Base-by-base conservation (phyloP, 2,888 invertebrate genomes). In the Suillia variegata region DNA sequence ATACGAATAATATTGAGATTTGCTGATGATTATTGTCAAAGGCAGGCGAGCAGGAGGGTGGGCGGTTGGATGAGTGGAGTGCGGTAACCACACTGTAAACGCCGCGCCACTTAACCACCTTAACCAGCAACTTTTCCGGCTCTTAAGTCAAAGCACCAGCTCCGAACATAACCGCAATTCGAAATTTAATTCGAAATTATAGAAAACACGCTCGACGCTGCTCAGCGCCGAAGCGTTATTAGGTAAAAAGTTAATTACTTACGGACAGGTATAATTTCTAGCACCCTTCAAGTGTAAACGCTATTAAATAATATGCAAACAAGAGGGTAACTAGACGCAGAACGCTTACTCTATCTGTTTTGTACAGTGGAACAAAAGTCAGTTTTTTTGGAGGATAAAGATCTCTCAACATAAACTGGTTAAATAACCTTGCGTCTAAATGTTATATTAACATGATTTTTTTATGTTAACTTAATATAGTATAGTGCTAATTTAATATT, bases 231-330 rank as follows among this genome's bases (percentile, higher is more conserved):
- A 6, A 31, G 38, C n/a, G n/a, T 18, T 45, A 18, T 20, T 65
- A 72, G 71, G 67, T 74, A 71, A 73, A 73, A 73, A 73, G 73
- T 73, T 73, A 74, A 73, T 73, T 73, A 74, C 67, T 67, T 63
- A 67, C 68, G 73, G 73, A 73, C 72, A 73, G 72, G 72, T 74
- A n/a, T n/a, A 73, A 73, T 74, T 74, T 70, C 71, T 67, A 68
- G 71, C 72, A 73, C 72, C 74, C 72, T 74, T 74, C 65, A 67
- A 68, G 67, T 68, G 68, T 68, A 68, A 74, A 66, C 67, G 66
- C 73, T 67, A 74, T 74, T 71, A 73, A 73, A 63, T 73, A 73
- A 73, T 73, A 73, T 73, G 73, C 74, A 73, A 74, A 74, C 73
- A 71, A 73, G 72, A 74, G 66, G 71, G 67, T 62, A 49, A 62